Evolutionary conservation across 2,797 vertebrate genomes (phyloP).

Genomic region (Hirundo rustica): DNA sequence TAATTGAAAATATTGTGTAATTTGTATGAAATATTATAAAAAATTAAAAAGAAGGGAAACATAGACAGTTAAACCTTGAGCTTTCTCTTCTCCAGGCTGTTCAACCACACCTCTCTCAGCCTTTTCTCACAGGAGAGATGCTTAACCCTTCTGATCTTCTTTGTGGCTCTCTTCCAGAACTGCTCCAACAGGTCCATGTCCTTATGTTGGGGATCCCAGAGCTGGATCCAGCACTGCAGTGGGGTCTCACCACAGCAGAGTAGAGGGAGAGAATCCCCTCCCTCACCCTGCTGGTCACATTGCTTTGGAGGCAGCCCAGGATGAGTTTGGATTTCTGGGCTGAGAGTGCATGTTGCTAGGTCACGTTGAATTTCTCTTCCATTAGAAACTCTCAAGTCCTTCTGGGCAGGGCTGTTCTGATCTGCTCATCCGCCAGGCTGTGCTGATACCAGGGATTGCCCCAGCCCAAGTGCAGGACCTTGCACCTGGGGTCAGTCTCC

Average conservation of each 20-base stretch:
- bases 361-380: background rate
- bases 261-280: background rate
- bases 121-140: background rate
- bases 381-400: background rate
- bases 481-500: background rate
- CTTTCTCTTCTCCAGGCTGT: background rate
- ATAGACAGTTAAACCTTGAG: background rate
- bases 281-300: fast-evolving
- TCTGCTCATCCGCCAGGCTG: background rate
- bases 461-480: background rate
- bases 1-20: background rate
- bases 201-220: fast-evolving
- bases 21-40: background rate
- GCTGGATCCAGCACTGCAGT: fast-evolving
- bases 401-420: background rate
- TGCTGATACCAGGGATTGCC: too few species aligned
- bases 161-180: background rate
- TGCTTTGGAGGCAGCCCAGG: background rate
- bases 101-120: background rate
- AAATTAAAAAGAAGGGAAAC: background rate
- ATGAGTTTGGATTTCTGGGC: fast-evolving
- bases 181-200: background rate
- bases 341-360: fast-evolving
- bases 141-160: background rate
- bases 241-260: background rate